These are phyloP conservation scores for Pyrocoelia pectoralis DNA, from an alignment of 2,888 invertebrate genomes.

Conservation along the genomic window DNA sequence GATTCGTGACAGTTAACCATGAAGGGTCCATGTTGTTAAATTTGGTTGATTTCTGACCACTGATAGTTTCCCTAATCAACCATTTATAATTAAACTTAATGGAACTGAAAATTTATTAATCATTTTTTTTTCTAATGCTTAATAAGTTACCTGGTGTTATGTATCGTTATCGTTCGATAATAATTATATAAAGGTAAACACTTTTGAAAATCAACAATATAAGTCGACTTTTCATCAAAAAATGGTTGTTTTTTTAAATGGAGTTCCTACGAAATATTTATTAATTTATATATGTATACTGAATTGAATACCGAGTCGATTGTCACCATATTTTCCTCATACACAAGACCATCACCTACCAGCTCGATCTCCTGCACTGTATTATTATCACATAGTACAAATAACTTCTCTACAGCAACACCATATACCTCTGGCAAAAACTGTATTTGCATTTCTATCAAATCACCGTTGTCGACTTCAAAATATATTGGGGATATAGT, in stretches of 20 bases:
- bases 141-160: conserved; percentile 46
- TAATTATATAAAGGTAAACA: conserved; percentile 30
- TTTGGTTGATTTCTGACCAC: not conserved
- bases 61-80: conserved; percentile 42
- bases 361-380: conserved; percentile 55
- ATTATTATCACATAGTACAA: conserved; percentile 59
- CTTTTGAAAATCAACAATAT: conserved; percentile 45
- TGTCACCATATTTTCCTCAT: conserved; percentile 47
- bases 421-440: conserved; percentile 56
- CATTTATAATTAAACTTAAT: conserved; percentile 48
- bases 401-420: conserved; percentile 57
- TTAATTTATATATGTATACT: not conserved
- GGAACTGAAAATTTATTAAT: conserved; percentile 35
- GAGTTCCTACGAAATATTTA: not conserved
- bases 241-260: not conserved
- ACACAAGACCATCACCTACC: conserved; percentile 59
- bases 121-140: not conserved
- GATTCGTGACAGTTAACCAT: conserved; percentile 47
- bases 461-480: conserved; percentile 51
- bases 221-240: conserved; percentile 27
- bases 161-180: conserved; percentile 39
- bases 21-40: conserved; percentile 40
- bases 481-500: conserved; percentile 59
- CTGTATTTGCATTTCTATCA: conserved; percentile 52
- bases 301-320: conserved; percentile 41